Evolutionary conservation across 1,140 invertebrate genomes (phyloP), one percentile per base, ranked within the genome.

Genomic region (Hyphantria cunea): DNA sequence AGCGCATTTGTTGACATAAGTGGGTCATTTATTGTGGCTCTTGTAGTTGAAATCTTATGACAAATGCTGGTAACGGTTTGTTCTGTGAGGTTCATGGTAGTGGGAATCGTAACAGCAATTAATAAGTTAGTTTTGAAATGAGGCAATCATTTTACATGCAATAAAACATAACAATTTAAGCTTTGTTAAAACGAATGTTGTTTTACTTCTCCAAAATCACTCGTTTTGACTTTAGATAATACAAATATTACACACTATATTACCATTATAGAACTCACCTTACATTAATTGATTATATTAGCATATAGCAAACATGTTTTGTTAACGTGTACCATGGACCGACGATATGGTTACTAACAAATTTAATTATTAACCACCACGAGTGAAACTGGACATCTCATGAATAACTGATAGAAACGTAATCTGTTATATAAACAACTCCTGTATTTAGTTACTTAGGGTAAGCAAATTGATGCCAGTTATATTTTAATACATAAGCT

Each of bases 301-400:
- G n/a, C n/a, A n/a, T n/a, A n/a, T n/a, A n/a, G 2, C 17, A 25
- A 25, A 25, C 17, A 25, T 25, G 17, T 25, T 25, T 25, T 25
- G 17, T 25, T 25, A 3, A 25, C 17, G 52, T 54, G 41, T 44
- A 54, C 52, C 17, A 31, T 39, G n/a, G 37, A 39, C 37, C 37
- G 7, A 39, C 7, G 8, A 3, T 39, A 3, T n/a, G 37, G 3
- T 9, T 39, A 3, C 7, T 7, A 54, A 54, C 52, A 54, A 44
- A n/a, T 44, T 54, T 42, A 54, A 54, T 54, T 54, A 54, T 54
- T 54, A 25, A 54, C 52, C 52, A 39, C 52, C 37, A 39, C 37
- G 7, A 39, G 9, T 7, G 25, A 42, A 54, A 17, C 41, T 54
- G 17, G 51, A 25, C 8, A 32, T 13, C 52, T 42, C 52, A 54